Percentiles rank a stretch among this genome's conserved stretches.
Evolutionary conservation across 2,888 invertebrate genomes (phyloP).

Genomic region (Emmelina monodactyla): DNA sequence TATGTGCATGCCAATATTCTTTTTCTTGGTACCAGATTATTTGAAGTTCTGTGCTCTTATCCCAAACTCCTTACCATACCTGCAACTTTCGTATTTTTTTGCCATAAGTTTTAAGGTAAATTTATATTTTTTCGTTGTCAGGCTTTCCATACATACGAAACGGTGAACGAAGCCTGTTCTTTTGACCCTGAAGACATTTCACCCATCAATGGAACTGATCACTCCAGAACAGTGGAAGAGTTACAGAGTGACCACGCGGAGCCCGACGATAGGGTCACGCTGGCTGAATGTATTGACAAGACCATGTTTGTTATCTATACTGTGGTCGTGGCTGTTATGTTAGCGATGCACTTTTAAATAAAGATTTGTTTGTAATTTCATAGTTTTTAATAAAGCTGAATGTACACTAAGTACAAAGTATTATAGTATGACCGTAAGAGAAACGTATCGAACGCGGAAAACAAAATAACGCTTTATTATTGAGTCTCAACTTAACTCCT

Average conservation of each 20-base stretch:
- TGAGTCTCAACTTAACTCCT: no score
- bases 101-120: no score
- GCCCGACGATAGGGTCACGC: constrained; percentile 28
- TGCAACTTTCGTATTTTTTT: background rate
- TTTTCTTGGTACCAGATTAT: no score
- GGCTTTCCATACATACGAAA: constrained; percentile 26
- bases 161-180: constrained; percentile 32
- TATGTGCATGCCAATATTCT: no score
- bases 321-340: constrained; percentile 32
- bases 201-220: constrained; percentile 21
- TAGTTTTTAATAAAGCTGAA: constrained; percentile 1
- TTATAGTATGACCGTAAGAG: no score
- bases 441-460: no score
- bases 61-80: no score
- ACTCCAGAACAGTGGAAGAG: no score
- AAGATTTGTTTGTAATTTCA: constrained; percentile 1
- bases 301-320: constrained; percentile 37
- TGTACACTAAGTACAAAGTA: no score
- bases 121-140: constrained; percentile 17
- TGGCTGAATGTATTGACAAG: constrained; percentile 42
- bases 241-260: constrained; percentile 35
- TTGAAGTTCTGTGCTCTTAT: no score
- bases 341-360: constrained; percentile 33
- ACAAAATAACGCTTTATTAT: no score
- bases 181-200: constrained; percentile 35